Evolutionary conservation across 2,113 vertebrate species (phyloP).

Genomic region (Mastomys coucha): DNA sequence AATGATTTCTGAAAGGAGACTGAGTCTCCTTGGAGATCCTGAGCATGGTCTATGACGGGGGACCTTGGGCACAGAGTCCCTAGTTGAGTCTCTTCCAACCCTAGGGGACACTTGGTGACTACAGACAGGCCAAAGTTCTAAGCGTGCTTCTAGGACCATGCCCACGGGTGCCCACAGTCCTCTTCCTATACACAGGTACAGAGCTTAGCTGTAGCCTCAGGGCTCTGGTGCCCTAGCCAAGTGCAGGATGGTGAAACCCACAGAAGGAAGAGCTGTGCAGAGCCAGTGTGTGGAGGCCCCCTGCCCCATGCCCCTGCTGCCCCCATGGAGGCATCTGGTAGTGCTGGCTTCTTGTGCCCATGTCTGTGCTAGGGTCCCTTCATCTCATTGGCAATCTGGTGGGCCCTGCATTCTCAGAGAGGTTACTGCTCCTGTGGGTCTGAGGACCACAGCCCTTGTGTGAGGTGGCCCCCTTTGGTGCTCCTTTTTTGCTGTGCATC

Average conservation of each 20-base stretch:
- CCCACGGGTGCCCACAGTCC: accelerated
- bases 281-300: not conserved
- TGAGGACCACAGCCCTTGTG: accelerated
- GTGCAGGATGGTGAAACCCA: not conserved
- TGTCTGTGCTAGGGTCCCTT: not conserved
- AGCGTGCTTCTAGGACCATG: not conserved
- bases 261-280: not conserved
- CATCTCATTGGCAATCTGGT: not conserved
- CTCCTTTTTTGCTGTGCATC: not conserved
- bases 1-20: not conserved
- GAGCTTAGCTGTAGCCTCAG: not conserved
- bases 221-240: not conserved
- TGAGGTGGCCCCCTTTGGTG: accelerated
- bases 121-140: accelerated
- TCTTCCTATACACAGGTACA: not conserved
- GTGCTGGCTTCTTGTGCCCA: accelerated
- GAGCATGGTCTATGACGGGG: not conserved
- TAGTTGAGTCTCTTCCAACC: accelerated
- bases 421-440: accelerated
- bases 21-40: accelerated
- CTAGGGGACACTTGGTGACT: not conserved
- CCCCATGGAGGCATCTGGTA: not conserved
- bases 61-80: not conserved
- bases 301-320: not conserved
- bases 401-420: not conserved